Base-by-base conservation (phyloP, 2,888 invertebrate genomes). In the Parasteatoda lunata region DNA sequence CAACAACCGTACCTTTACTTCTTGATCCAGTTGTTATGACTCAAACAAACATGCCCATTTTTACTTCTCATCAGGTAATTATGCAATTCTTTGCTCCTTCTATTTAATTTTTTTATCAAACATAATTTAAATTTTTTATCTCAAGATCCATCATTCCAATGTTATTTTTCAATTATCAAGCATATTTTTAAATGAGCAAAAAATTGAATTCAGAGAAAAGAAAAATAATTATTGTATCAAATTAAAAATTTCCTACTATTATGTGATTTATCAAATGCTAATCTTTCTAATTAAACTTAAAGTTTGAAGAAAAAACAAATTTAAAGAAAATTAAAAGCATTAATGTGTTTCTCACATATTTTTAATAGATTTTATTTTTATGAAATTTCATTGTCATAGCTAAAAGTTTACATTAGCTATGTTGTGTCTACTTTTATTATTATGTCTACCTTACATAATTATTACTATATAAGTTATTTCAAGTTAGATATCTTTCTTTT, bases 1-100 rank as follows among this genome's bases (percentile, higher is more conserved):
- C 77, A 45, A 47, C 81, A 30, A 54, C 88, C 15, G 8, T 88
- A 9, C 88, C 88, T 9, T 49, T 88, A 45, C 51, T 88, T 11
- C 75, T 88, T 6, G 83, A 88, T 71, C 88, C 88, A 6, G 73
- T 70, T 4, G 84, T 88, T 11, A 88, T 82, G 85, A 80, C 81
- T 4, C 85, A 88, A 64, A 81, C 84, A n/a, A 76, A 80, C 45
- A 84, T 88, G 88, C 88, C 88, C 13, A 88, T 88, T 45, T 88
- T 88, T 70, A 81, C 84, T 48, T 77, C 88, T 11, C 83, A 78
- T 47, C 84, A 84, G 84, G 85, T 80, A 72, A 65, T 54, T 48
- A 5, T 15, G 30, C 30, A 30, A 30, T 30, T 30, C 30, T 30
- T 30, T 30, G 5, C 48, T 70, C n/a, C 45, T 48, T 68, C 0